phyloP scores from a whole-genome alignment of 2,797 vertebrate genomes.

The Dendrocincla tyrannina region DNA sequence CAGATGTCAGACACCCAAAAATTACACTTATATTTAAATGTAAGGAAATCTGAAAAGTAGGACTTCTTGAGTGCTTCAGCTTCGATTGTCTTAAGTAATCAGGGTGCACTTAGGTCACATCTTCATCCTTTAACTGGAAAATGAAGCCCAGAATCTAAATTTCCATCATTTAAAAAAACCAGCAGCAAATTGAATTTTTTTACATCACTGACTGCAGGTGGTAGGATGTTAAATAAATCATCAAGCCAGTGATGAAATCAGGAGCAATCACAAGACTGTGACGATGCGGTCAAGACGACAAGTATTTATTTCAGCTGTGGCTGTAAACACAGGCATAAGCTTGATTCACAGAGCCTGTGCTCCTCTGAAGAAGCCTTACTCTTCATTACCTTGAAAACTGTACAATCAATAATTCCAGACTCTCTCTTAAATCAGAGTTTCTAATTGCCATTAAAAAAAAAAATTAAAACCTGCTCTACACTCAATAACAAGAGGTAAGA shows the following conservation, averaged over 20 bases:
- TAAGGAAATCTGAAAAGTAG: neutral
- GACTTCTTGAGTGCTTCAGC: neutral
- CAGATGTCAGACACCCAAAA: neutral
- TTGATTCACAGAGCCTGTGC: neutral
- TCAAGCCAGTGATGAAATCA: slow-evolving; percentile 1
- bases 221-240: slow-evolving; percentile 22
- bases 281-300: neutral
- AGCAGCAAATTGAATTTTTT: slow-evolving; percentile 1
- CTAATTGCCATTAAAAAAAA: neutral
- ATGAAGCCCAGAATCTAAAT: neutral
- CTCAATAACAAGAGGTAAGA: neutral
- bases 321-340: neutral
- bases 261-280: neutral
- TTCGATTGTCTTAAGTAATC: neutral
- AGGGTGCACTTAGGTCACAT: neutral
- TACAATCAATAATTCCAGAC: neutral
- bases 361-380: neutral
- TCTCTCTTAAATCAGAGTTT: neutral
- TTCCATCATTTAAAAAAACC: neutral
- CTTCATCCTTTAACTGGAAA: neutral
- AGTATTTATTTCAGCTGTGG: neutral
- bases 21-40: neutral
- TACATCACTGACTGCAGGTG: neutral
- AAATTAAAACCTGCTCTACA: neutral
- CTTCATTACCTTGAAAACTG: neutral